These are phyloP conservation scores for Tautogolabrus adspersus DNA, from an alignment of 2,113 vertebrate genomes.

Conservation along the genomic window DNA sequence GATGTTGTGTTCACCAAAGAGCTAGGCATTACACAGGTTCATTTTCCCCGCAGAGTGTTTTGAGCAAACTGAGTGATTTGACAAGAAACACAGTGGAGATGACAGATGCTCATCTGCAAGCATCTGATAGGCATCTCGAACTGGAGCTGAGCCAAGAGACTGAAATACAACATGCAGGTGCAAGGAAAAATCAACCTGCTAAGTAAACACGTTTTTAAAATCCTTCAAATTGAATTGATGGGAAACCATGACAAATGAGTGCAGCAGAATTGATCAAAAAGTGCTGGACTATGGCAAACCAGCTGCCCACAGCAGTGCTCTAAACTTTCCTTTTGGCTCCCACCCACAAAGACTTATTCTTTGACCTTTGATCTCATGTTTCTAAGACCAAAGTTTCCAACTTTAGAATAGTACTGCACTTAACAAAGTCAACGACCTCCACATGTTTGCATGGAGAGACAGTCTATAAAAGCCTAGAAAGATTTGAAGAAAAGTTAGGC, in stretches of 20 bases:
- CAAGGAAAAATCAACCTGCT: constrained; percentile 18
- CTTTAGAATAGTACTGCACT: neutral
- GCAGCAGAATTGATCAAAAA: constrained; percentile 22
- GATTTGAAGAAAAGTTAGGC: neutral
- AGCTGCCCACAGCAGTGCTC: neutral
- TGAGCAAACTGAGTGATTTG: constrained; percentile 52
- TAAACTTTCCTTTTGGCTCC: neutral
- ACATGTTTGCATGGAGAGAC: neutral
- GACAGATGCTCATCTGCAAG: constrained; percentile 58
- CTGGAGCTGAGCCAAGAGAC: constrained; percentile 44
- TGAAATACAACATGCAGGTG: constrained; percentile 43
- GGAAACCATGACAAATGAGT: constrained; percentile 27
- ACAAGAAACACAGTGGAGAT: constrained; percentile 45
- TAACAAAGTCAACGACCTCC: neutral
- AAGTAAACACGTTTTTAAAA: constrained; percentile 41
- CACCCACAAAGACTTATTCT: constrained; percentile 1
- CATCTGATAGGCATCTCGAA: constrained; percentile 49
- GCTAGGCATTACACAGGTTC: constrained; percentile 37
- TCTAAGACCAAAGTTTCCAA: neutral
- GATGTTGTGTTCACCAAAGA: constrained; percentile 37
- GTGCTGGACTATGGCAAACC: neutral
- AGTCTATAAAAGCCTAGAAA: neutral
- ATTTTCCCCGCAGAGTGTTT: constrained; percentile 15
- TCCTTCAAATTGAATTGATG: constrained; percentile 38
- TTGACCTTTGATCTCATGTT: neutral